These are phyloP conservation scores for Aethina tumida DNA, from an alignment of 1,140 invertebrate genomes.

Conservation along the genomic window DNA sequence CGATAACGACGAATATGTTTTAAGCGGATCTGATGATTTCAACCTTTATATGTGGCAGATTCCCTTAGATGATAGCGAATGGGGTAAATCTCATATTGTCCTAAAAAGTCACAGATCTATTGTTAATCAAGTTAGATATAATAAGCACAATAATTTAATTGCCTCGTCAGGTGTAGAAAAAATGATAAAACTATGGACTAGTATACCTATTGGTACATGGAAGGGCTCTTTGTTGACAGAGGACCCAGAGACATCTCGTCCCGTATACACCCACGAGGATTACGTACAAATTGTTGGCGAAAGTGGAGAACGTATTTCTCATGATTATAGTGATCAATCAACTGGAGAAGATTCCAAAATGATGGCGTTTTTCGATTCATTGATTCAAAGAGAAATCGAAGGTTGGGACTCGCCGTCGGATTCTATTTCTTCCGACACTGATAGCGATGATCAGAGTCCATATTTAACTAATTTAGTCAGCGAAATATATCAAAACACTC, in stretches of 20 bases:
- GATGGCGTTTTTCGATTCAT: constrained; percentile 93
- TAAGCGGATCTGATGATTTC: constrained; percentile 92
- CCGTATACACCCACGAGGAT: constrained; percentile 77
- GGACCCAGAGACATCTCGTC: constrained; percentile 53
- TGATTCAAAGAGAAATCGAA: constrained; percentile 84
- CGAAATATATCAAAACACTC: constrained; percentile 19
- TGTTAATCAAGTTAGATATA: constrained; percentile 92
- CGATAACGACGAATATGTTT: constrained; percentile 73
- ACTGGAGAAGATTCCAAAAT: constrained; percentile 84
- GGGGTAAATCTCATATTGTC: constrained; percentile 63
- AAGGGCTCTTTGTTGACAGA: constrained; percentile 45
- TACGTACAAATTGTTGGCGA: constrained; percentile 74
- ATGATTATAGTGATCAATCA: constrained; percentile 73
- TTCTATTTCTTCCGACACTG: constrained; percentile 38
- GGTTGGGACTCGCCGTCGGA: constrained; percentile 44
- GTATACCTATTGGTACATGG: constrained; percentile 53
- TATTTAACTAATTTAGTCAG: constrained; percentile 14
- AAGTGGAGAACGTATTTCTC: constrained; percentile 64
- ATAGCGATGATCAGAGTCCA: constrained; percentile 29
- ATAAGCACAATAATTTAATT: constrained; percentile 70
- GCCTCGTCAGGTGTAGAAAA: constrained; percentile 94
- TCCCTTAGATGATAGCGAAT: constrained; percentile 49
- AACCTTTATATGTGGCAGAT: constrained; percentile 92
- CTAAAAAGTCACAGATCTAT: constrained; percentile 87
- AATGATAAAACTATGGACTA: constrained; percentile 81